Conservation (phyloP, 2,113 vertebrate genomes). For the Bubo scandiacus region DNA sequence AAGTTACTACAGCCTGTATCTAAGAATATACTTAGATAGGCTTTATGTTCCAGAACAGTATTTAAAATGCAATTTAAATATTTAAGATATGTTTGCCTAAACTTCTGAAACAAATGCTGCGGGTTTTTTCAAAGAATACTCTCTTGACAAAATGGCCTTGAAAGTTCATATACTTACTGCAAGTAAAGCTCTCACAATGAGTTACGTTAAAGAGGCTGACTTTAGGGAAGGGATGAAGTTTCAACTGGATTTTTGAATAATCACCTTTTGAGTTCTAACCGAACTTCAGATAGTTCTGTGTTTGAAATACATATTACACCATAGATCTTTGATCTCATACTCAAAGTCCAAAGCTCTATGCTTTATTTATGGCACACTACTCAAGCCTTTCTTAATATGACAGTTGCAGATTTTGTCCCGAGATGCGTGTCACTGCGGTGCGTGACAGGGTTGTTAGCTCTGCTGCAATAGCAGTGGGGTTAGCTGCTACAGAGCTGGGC, state of each 20-base stretch:
- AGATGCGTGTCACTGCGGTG: not conserved
- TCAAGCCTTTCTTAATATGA: not conserved
- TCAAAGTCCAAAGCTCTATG: not conserved
- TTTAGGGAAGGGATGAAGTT: constrained; percentile 3
- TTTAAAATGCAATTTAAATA: constrained; percentile 37
- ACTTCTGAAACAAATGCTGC: not conserved
- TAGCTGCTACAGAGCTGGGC: not conserved
- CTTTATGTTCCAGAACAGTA: not conserved
- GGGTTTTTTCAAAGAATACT: not conserved
- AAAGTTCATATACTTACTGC: not conserved
- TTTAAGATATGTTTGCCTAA: not conserved
- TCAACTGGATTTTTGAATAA: constrained; percentile 40
- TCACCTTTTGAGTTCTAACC: not conserved
- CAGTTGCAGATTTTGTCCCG: not conserved
- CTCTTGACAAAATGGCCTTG: not conserved
- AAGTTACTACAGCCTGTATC: not conserved
- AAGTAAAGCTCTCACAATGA: not conserved
- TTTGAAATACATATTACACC: not conserved
- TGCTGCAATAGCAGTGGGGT: not conserved
- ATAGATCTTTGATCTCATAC: not conserved
- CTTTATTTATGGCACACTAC: not conserved
- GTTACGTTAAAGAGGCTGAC: not conserved
- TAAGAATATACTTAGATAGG: not conserved
- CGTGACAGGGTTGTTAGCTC: not conserved
- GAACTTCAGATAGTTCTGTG: not conserved